Percentiles rank a stretch among this genome's conserved stretches.
Conservation (phyloP, 2,797 vertebrate genomes). For the Anguilla anguilla region DNA sequence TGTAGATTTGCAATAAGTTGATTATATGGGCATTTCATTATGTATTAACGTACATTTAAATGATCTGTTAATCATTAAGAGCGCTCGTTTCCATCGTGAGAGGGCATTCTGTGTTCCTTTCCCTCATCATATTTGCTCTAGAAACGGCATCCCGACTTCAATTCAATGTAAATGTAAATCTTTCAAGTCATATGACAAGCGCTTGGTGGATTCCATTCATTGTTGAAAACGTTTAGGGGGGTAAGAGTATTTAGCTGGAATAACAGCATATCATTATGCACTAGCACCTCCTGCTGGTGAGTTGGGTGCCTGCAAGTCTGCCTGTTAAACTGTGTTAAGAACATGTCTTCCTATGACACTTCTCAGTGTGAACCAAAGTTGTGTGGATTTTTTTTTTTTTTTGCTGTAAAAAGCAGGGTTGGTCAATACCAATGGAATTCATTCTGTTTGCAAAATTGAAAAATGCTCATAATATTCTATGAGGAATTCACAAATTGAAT, state of each 20-base stretch:
- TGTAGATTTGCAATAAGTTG: neutral
- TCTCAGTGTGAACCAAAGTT: too few relatives aligned
- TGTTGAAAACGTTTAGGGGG: neutral
- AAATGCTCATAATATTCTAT: neutral
- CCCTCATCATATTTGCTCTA: neutral
- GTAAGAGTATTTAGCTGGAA: neutral
- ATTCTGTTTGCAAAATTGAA: neutral
- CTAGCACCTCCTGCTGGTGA: neutral
- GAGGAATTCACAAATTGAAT: neutral
- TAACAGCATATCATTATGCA: neutral
- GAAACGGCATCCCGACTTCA: too few relatives aligned
- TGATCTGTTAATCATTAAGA: neutral
- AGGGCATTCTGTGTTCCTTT: neutral
- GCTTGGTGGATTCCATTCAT: neutral
- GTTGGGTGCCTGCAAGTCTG: neutral
- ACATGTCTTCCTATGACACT: neutral
- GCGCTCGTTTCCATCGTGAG: neutral
- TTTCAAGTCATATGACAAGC: too few relatives aligned
- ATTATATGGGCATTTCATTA: neutral
- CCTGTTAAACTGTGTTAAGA: neutral
- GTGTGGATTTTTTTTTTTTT: neutral
- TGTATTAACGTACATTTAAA: neutral
- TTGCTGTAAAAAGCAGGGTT: neutral
- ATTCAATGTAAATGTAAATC: too few relatives aligned
- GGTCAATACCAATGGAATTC: neutral